Base-by-base conservation (phyloP, 2,888 invertebrate genomes). In the Eugnorisma glareosa region DNA sequence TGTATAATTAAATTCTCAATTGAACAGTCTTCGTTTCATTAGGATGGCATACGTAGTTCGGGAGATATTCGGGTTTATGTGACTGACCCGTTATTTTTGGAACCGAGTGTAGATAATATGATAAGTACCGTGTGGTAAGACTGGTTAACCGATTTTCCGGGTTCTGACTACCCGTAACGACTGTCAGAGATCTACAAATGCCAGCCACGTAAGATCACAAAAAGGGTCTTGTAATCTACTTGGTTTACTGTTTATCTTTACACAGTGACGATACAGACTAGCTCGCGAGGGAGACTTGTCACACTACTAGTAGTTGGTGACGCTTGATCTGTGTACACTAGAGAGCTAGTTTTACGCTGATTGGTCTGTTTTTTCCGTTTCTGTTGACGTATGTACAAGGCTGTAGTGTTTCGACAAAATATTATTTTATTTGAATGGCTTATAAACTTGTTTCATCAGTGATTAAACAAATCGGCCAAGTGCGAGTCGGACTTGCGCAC, bases 291-390 rank as follows among this genome's bases (percentile, higher is more conserved):
- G 24, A 64, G 31, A 51, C 59, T 43, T 48, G 45, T 35, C 54
- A 35, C 64, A 48, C n/a, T 15, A 31, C 24, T 7, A 24, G 10
- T 40, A 45, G 31, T 35, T n/a, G 35, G 21, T 31, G n/a, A 18
- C 54, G 13, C 37, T 75, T 35, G 10, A 40, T 48, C 18, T 35
- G 28, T 78, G 18, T 57, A 45, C 15, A 75, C 2, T 61, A 35
- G 61, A 35, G 11, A 75, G 11, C 21, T 35, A 70, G 15, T 57
- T 18, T n/a, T 43, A 43, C 6, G n/a, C 73, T 80, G 40, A 66
- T 78, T 48, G 15, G 54, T 4, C 11, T 24, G 21, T 31, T 63
- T 79, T 72, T 64, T 77, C 2, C n/a, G 45, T 63, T 70, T 63
- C 51, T 69, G 35, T 35, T 51, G 5, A 43, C n/a, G 0, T 45